A percentile compares a stretch with the other conserved stretches of the same genome.
These are phyloP conservation scores for Napeogenes inachia DNA, from an alignment of 2,888 invertebrate species.

Conservation along the genomic window DNA sequence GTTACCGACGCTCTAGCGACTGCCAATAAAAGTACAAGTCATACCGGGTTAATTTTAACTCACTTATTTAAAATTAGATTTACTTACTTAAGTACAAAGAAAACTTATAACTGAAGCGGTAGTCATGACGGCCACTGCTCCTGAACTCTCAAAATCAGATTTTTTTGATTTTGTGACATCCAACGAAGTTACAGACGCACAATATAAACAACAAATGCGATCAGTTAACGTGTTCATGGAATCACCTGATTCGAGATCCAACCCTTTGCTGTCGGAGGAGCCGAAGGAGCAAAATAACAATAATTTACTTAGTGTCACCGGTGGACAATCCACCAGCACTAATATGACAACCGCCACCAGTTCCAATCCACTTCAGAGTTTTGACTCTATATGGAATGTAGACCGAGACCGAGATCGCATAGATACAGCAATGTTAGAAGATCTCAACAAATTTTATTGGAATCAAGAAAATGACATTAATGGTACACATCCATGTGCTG, in stretches of 20 bases:
- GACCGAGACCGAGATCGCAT: constrained; percentile 85
- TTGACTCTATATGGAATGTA: constrained; percentile 81
- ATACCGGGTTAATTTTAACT: constrained; percentile 62
- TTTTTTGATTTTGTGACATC: constrained; percentile 93
- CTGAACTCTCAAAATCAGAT: constrained; percentile 91
- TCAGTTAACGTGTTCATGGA: constrained; percentile 82
- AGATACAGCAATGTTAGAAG: constrained; percentile 87
- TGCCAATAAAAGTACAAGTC: constrained; percentile 77
- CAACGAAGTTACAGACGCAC: constrained; percentile 84
- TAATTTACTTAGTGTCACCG: constrained; percentile 65
- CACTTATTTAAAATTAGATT: constrained; percentile 68
- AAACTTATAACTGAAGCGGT: constrained; percentile 72
- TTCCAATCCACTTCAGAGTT: constrained; percentile 71
- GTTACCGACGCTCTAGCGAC: constrained; percentile 75
- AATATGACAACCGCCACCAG: constrained; percentile 60
- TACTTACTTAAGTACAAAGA: constrained; percentile 73
- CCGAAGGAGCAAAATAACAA: constrained; percentile 81
- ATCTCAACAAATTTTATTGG: constrained; percentile 91
- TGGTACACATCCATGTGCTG: constrained; percentile 68
- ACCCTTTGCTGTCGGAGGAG: constrained; percentile 71
- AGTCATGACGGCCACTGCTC: constrained; percentile 92
- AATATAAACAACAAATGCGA: constrained; percentile 82
- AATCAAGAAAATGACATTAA: constrained; percentile 80
- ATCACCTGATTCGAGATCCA: constrained; percentile 73
- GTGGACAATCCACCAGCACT: constrained; percentile 47